Conservation (phyloP, 2,888 invertebrate species). For the Platypus cylindrus region DNA sequence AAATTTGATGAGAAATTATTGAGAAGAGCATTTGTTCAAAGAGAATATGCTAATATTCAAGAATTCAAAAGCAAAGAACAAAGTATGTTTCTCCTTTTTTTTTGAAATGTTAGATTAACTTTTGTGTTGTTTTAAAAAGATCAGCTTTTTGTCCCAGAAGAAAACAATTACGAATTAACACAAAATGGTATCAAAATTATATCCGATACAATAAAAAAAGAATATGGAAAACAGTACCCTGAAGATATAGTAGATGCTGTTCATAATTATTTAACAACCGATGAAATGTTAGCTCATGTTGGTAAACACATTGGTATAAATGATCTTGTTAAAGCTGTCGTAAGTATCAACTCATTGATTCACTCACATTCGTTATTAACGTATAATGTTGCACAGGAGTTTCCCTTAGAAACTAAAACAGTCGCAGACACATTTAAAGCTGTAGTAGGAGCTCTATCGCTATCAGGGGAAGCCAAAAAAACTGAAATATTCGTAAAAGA, state of each 20-base stretch:
- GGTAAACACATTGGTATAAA: slow-evolving; percentile 65
- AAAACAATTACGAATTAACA: slow-evolving; percentile 57
- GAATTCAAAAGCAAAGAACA: slow-evolving; percentile 44
- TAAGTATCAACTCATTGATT: slow-evolving; percentile 38
- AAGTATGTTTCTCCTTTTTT: slow-evolving; percentile 13
- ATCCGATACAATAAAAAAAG: slow-evolving; percentile 48
- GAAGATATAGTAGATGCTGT: slow-evolving; percentile 60
- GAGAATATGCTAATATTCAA: slow-evolving; percentile 63
- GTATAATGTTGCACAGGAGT: slow-evolving; percentile 43
- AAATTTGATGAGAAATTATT: slow-evolving; percentile 60
- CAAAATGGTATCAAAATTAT: slow-evolving; percentile 56
- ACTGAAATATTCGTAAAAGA: slow-evolving; percentile 74
- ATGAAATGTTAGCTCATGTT: slow-evolving; percentile 55
- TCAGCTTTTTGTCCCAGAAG: slow-evolving; percentile 26
- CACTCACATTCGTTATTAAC: background rate
- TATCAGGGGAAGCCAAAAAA: slow-evolving; percentile 50
- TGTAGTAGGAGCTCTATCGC: slow-evolving; percentile 61
- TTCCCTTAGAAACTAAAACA: slow-evolving; percentile 51
- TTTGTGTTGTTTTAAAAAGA: slow-evolving; percentile 9
- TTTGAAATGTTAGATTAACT: slow-evolving; percentile 6
- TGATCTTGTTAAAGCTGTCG: slow-evolving; percentile 66
- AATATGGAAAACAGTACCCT: slow-evolving; percentile 60
- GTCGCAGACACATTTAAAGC: slow-evolving; percentile 68
- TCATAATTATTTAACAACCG: slow-evolving; percentile 50
- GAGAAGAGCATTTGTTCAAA: slow-evolving; percentile 65